A percentile compares a stretch with the other conserved stretches of the same genome.
These are phyloP conservation scores for Chamaea fasciata DNA, from an alignment of 2,113 vertebrate genomes.

Conservation along the genomic window DNA sequence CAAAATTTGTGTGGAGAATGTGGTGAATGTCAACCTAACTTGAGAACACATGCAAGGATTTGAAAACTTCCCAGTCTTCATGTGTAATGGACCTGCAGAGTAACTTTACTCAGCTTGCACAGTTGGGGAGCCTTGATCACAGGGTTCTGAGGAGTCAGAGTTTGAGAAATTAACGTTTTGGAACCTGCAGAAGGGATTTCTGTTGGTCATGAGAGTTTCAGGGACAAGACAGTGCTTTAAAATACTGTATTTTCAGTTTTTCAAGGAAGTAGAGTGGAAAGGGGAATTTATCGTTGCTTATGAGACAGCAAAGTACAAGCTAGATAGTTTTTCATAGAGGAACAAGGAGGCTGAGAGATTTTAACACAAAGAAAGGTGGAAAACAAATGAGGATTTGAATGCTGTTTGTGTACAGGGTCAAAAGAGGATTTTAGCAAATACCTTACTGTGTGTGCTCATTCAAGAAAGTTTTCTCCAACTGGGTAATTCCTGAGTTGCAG, in stretches of 20 bases:
- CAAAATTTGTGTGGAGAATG: neutral
- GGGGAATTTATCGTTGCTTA: neutral
- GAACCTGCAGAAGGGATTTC: neutral
- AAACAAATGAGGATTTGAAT: neutral
- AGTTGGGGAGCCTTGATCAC: neutral
- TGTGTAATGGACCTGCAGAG: neutral
- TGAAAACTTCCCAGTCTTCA: neutral
- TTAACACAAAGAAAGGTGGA: neutral
- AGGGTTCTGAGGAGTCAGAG: accelerated
- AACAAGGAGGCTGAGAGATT: neutral
- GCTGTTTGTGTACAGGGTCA: neutral
- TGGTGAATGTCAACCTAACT: neutral
- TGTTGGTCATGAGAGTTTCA: neutral
- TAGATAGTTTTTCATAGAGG: neutral
- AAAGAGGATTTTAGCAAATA: neutral
- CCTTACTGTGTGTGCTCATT: neutral
- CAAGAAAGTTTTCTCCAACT: neutral
- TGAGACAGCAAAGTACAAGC: neutral
- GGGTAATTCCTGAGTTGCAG: neutral
- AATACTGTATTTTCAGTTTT: neutral
- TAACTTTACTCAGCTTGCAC: neutral
- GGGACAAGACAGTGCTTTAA: neutral
- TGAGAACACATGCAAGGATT: neutral
- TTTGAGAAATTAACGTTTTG: neutral
- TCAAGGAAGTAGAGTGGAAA: neutral